Evolutionary conservation across 2,113 vertebrate genomes (phyloP).

Genomic region (Castor canadensis): DNA sequence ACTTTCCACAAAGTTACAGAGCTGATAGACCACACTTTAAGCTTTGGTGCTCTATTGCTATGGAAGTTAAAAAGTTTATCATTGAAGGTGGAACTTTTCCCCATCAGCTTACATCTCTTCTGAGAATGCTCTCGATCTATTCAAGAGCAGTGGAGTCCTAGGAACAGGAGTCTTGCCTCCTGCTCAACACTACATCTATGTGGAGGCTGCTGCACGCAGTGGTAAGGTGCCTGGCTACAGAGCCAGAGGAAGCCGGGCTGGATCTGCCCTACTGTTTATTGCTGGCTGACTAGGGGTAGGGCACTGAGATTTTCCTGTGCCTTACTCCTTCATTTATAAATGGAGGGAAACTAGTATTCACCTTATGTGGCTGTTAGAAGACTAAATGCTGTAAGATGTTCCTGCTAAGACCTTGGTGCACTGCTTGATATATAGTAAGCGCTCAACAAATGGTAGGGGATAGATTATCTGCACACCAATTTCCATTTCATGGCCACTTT

Average conservation of each 20-base stretch:
- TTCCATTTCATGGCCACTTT: constrained; percentile 50
- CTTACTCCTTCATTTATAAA: neutral
- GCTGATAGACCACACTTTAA: neutral
- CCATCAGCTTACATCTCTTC: neutral
- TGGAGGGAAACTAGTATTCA: neutral
- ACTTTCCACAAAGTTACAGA: neutral
- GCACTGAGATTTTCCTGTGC: neutral
- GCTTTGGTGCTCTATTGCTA: neutral
- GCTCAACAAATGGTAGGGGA: constrained; percentile 18
- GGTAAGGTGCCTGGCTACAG: neutral
- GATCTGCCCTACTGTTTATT: neutral
- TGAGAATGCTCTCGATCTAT: neutral
- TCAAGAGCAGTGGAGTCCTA: neutral
- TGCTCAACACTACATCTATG: fast-evolving
- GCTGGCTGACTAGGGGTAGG: neutral
- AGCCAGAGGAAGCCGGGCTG: neutral
- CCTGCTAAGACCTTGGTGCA: neutral
- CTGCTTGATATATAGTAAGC: neutral
- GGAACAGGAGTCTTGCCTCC: neutral
- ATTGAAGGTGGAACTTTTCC: neutral
- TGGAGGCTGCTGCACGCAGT: neutral
- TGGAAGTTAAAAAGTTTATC: neutral
- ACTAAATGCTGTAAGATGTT: neutral
- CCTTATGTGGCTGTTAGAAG: neutral
- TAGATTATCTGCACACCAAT: constrained; percentile 29